Evolutionary conservation across 2,113 vertebrate genomes (phyloP), one percentile per base, ranked within the genome.

Genomic region (Lynx canadensis): DNA sequence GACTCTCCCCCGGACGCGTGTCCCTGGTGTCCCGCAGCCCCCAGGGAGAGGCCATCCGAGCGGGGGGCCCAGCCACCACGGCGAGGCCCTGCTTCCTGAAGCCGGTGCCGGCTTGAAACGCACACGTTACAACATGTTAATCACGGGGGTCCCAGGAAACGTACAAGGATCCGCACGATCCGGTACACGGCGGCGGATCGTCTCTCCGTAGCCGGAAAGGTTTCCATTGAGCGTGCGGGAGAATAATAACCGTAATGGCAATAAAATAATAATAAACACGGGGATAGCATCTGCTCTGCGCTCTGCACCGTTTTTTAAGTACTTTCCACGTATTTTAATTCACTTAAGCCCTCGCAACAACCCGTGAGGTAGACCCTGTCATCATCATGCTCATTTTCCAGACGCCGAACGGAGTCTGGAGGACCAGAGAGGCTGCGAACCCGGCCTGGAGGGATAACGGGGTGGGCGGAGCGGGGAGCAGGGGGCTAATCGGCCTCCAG

Each of bases 131-230:
- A 76, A 55, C 36, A 1, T 1, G 19, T 6, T 6, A 10, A 10
- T 10, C 10, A 7, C 3, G 0, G 78, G 78, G 3, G 16, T 4
- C 5, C 76, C 2, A 0, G 11, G 38, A 25, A 18, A 12, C 1
- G 1, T 0, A 23, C 18, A 7, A 0, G 19, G 38, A 6, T 3
- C 45, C 15, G 6, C 0, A 0, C 0, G 12, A 4, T 41, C 73
- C 33, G 16, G 36, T 3, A 2, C 41, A 7, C 1, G 0, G 69
- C 0, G 0, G 19, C 0, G 7, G 45, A 3, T 4, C 2, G 0
- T 13, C 89, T 29, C 23, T n/a, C 11, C 5, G 41, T 4, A 41
- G 86, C 48, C 21, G 5, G 18, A 25, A 13, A 15, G 87, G 71
- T 11, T 85, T 25, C 65, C 0, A 2, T 1, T 4, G 2, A 1